Percentiles rank a stretch among this genome's conserved stretches.
Evolutionary conservation across 2,113 vertebrate species (phyloP).

Genomic region (Oenanthe oenanthe): DNA sequence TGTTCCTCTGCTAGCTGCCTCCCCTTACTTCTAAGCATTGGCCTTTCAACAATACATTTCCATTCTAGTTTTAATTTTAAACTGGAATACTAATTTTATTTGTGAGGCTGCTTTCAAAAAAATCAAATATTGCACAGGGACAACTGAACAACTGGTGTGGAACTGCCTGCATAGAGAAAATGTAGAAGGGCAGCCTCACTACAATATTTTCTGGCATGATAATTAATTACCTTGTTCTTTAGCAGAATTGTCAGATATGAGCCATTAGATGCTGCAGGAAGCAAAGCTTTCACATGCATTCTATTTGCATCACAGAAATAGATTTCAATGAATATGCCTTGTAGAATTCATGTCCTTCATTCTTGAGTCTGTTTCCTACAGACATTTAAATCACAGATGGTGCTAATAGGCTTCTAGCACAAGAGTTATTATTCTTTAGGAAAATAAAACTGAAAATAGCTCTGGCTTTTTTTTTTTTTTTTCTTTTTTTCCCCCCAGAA

Average conservation of each 20-base stretch:
- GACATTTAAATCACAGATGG: background rate
- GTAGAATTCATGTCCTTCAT: background rate
- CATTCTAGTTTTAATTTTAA: background rate
- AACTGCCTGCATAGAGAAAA: background rate
- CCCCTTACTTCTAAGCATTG: background rate
- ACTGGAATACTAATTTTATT: background rate
- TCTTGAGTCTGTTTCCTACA: background rate
- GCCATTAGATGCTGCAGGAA: background rate
- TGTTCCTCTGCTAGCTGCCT: no score
- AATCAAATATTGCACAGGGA: background rate
- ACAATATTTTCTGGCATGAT: background rate
- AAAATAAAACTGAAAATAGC: background rate
- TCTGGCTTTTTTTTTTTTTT: background rate
- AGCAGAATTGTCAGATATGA: constrained; percentile 13
- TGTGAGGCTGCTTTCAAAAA: background rate
- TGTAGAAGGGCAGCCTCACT: background rate
- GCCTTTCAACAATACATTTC: background rate
- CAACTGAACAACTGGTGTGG: background rate
- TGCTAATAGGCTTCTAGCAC: background rate
- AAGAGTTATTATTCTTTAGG: background rate
- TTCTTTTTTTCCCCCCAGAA: background rate
- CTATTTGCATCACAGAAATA: background rate
- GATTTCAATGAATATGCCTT: background rate
- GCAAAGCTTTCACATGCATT: background rate
- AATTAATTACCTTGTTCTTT: constrained; percentile 28